Base-by-base conservation (phyloP, 2,888 invertebrate species). In the Diploptera punctata region DNA sequence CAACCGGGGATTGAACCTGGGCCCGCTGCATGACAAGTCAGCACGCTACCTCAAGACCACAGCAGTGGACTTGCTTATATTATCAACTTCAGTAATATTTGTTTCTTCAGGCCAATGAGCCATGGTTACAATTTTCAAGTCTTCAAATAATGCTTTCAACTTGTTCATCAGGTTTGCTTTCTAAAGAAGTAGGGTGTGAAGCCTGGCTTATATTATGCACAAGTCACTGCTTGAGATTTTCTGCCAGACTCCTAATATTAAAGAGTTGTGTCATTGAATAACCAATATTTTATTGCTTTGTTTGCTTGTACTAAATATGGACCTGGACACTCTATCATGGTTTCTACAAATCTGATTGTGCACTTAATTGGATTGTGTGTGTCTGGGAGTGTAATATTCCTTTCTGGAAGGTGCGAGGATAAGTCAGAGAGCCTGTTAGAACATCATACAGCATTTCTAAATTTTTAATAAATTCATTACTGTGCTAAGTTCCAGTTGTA, bases 231-330 rank as follows among this genome's bases (percentile, higher is more conserved):
- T 54, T 54, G 5, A 54, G 54, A 21, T 54, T 54, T 54, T 54
- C 54, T 54, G 13, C 54, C 13, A 1, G 10, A 54, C 21, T 52
- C 13, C 54, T 54, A 18, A 54, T n/a, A 24, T 3, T 54, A 24
- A 21, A 54, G n/a, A n/a, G n/a, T n/a, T n/a, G n/a, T n/a, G n/a
- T n/a, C n/a, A 5, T 38, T 38, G 38, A 38, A 38, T n/a, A 54
- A 19, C 21, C 7, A 24, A 19, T 1, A 19, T 24, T 21, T 9
- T n/a, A 19, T 4, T 19, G 2, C 19, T 21, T 3, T 9, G 1
- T 54, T 54, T 4, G 54, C 29, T 54, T 54, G 54, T 19, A 21
- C 54, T 54, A 54, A 54, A 24, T 54, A 21, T 54, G 54, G 54
- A 1, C 24, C 54, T 54, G n/a, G n/a, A n/a, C n/a, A n/a, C n/a